Conservation (phyloP, 2,797 vertebrate genomes). For the Clarias laeviceps region DNA sequence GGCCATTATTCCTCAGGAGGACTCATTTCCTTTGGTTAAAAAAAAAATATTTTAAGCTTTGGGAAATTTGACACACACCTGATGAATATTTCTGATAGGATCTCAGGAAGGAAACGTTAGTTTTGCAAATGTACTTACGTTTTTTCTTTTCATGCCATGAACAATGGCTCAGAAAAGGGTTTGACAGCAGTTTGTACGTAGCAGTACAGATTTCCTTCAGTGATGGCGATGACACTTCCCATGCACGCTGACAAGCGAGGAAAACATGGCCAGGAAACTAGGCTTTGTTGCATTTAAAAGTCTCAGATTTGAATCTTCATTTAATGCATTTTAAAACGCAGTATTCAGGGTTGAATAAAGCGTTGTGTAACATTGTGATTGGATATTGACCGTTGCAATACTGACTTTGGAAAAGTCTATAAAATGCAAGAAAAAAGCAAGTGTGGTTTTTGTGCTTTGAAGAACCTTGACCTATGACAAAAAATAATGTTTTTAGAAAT, state of each 20-base stretch:
- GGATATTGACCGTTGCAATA: background rate
- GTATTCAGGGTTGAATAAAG: background rate
- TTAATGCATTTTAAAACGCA: too few species aligned
- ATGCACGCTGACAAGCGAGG: conserved; percentile 4
- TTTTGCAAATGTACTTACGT: conserved; percentile 3
- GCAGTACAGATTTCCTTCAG: conserved; percentile 6
- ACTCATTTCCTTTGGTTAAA: conserved; percentile 26
- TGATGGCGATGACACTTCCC: conserved; percentile 6
- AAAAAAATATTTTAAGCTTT: conserved; percentile 30
- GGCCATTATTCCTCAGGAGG: conserved; percentile 20
- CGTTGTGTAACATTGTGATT: background rate
- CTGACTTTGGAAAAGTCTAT: background rate
- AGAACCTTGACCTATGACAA: background rate
- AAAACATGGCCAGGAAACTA: background rate
- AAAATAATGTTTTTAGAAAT: background rate
- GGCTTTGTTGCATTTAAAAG: background rate
- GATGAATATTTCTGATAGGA: background rate
- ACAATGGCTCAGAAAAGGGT: background rate
- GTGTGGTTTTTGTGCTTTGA: background rate
- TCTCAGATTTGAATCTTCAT: background rate
- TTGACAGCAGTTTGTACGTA: conserved; percentile 6
- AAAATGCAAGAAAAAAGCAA: background rate
- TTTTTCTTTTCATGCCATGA: background rate
- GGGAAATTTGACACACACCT: conserved; percentile 13
- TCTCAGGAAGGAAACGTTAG: conserved; percentile 19